phyloP scores from a whole-genome alignment of 2,797 vertebrate genomes.

The Carcharodon carcharias region DNA sequence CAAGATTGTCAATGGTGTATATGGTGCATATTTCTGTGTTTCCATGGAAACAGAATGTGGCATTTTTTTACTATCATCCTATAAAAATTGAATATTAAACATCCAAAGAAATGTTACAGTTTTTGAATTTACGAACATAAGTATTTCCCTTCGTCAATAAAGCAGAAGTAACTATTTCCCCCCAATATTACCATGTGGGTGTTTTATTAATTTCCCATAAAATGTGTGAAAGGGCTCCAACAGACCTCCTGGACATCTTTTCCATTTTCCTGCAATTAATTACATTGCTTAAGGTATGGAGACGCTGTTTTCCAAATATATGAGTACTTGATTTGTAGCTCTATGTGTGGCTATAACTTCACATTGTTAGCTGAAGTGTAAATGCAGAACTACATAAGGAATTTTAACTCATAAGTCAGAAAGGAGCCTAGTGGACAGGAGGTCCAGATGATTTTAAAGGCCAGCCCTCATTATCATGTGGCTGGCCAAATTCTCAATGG shows the following conservation, averaged over 20 bases:
- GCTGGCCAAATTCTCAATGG: neutral
- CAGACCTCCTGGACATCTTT: neutral
- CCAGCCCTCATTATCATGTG: neutral
- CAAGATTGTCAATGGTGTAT: neutral
- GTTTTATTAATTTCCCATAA: neutral
- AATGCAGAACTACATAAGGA: neutral
- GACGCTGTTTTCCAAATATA: neutral
- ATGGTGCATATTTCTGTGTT: neutral
- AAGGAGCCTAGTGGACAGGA: neutral
- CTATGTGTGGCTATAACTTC: neutral
- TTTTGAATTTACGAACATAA: neutral
- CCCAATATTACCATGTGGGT: neutral
- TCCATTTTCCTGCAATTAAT: neutral
- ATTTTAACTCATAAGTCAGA: neutral
- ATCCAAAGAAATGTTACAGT: neutral
- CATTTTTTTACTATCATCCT: neutral
- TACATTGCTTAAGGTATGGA: neutral
- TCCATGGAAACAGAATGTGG: neutral
- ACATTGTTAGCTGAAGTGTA: neutral
- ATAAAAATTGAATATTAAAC: neutral
- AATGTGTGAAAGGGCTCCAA: neutral
- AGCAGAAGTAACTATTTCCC: neutral
- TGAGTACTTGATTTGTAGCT: neutral
- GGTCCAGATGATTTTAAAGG: neutral
- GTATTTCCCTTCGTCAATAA: neutral